Evolutionary conservation across 2,113 vertebrate genomes (phyloP).

Genomic region (Actinemys pallida): DNA sequence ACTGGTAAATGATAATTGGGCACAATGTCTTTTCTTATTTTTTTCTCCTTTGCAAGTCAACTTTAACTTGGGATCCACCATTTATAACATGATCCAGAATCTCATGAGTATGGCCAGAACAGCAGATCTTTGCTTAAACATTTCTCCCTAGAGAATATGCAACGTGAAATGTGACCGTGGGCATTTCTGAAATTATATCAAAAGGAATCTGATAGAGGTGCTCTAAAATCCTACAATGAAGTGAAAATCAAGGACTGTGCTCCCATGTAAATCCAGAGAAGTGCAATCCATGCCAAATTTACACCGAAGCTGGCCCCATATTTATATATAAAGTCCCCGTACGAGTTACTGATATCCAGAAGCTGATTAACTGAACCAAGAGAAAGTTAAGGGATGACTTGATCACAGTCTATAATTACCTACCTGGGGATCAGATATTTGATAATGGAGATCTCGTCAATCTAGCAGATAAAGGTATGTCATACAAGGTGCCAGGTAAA

Average conservation of each 20-base stretch:
- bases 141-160: accelerated
- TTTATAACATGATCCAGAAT: neutral
- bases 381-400: no score
- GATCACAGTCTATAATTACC: no score
- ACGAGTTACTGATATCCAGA: no score
- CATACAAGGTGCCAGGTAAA: no score
- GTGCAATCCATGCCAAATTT: neutral
- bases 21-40: neutral
- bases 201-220: accelerated
- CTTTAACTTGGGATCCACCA: neutral
- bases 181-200: neutral
- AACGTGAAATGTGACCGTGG: accelerated
- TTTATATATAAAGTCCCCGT: no score
- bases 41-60: no score
- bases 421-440: no score
- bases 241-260: accelerated
- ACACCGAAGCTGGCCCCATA: neutral
- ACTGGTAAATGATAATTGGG: neutral
- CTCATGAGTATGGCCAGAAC: neutral
- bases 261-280: neutral
- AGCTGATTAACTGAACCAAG: no score
- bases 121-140: neutral
- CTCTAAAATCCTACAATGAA: accelerated
- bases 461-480: no score
- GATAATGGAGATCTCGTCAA: no score